Evolutionary conservation across 2,113 vertebrate species (phyloP), one percentile per base, ranked within the genome.

Genomic region (Oryzias javanicus): DNA sequence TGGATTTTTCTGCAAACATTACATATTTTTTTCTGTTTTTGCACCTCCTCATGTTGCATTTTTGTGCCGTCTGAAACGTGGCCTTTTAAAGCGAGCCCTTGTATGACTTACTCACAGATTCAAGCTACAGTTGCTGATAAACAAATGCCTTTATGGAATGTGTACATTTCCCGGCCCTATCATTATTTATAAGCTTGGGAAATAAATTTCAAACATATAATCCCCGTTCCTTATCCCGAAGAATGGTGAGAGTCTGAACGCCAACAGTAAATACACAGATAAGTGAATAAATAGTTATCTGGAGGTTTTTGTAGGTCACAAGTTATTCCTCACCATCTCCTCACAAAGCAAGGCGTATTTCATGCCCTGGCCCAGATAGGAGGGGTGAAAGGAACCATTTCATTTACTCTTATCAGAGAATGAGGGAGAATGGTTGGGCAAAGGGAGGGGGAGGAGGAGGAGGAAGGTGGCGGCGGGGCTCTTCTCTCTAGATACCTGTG

Each of bases 281-380:
- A 88, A 89, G 87, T 87, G 80, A 87, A 90, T 89, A 88, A 86
- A 88, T 87, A 89, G 82, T 87, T 83, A 90, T 88, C 86, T 63
- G 63, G 50, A 54, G 79, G 60, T 54, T 85, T 86, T 87, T 88
- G 86, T 90, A 72, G 85, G 85, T 88, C 84, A 86, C 82, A 83
- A 88, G 84, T 84, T 82, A 85, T 88, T 87, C 82, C 84, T 88
- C 78, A 79, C 80, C 86, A 76, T 79, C 80, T 81, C 83, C 78
- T 84, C 79, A 85, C 81, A 88, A 89, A 88, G 87, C 77, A 85
- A 82, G 81, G 79, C 76, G 25, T 78, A 88, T 89, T 86, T 80
- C 78, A 76, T 72, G 78, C 64, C 83, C 64, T 76, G 77, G 76
- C 83, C 84, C 80, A 88, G 89, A 90, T 89, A 90, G 86, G 77